phyloP scores from a whole-genome alignment of 2,113 vertebrate species.

The Tyrannus savana region DNA sequence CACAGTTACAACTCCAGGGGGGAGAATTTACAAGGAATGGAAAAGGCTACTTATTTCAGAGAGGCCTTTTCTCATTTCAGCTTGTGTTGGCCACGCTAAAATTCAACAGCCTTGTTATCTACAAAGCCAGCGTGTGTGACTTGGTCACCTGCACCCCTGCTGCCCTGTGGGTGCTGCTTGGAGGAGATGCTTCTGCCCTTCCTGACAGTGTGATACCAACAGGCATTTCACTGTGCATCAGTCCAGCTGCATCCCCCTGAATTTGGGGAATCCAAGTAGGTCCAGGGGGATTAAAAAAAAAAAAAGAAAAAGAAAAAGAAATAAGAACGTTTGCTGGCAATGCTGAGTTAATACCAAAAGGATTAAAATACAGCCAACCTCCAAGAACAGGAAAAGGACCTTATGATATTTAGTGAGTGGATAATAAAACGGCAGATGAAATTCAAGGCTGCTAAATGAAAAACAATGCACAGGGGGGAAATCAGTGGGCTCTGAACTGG shows the following conservation, averaged over 20 bases:
- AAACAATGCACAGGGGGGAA: constrained; percentile 48
- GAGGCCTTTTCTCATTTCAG: not conserved
- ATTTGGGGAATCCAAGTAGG: not conserved
- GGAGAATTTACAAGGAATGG: not conserved
- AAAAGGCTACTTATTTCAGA: not conserved
- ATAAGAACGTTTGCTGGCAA: not conserved
- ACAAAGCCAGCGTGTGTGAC: not conserved
- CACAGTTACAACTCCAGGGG: not conserved
- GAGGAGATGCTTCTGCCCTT: not conserved
- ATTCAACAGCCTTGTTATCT: not conserved
- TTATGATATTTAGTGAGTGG: constrained; percentile 9
- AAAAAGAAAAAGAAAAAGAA: not conserved
- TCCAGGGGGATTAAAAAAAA: not conserved
- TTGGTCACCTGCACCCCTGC: not conserved
- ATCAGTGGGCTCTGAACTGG: constrained; percentile 21
- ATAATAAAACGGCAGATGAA: constrained; percentile 47
- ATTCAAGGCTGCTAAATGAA: constrained; percentile 56
- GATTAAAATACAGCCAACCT: constrained; percentile 16
- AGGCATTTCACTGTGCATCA: not conserved
- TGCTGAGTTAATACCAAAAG: not conserved
- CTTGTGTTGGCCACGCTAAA: not conserved
- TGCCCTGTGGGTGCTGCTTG: not conserved
- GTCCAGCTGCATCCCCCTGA: not conserved
- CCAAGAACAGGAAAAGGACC: not conserved
- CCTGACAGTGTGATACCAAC: not conserved